Base-by-base conservation (phyloP, 2,888 invertebrate species). In the Dicyrtomina minuta region DNA sequence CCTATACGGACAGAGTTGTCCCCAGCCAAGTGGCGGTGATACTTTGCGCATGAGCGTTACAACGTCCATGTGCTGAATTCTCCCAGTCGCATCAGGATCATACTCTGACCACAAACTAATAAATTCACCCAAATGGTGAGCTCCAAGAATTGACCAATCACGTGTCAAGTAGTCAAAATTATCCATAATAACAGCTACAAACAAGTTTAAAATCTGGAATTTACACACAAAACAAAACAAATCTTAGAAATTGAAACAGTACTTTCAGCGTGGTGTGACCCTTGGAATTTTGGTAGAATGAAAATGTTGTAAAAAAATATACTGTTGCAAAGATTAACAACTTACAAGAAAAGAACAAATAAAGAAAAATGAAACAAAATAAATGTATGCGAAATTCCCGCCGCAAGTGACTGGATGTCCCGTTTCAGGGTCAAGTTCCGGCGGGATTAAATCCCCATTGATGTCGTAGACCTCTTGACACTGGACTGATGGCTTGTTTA, bases 151-250 rank as follows among this genome's bases (percentile, higher is more conserved):
- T 17, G 86, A 86, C 87, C 87, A 87, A 81, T 87, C 87, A 69
- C 87, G 81, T 4, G 87, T 87, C 74, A 87, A 81, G 79, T 87
- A 87, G 80, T 87, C 87, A 81, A 87, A 56, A 80, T 87, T 87
- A 80, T 87, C 87, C 85, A 86, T 86, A 76, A 86, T 86, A 79
- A 87, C 87, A 78, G 87, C 87, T 66, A 87, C 87, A 81, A 87
- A 87, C 78, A 87, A 80, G 80, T 87, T 87, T 79, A 87, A 85
- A 74, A 87, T 85, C 84, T 85, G 77, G 46, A 79, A 79, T 49
- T 43, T n/a, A 56, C 33, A n/a, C n/a, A n/a, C n/a, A 43, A 24
- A 59, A 33, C 13, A 44, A 49, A 26, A 46, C 17, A 13, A 27
- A 20, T 6, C n/a, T 22, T 24, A 26, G 20, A 56, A 26, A 26